phyloP scores from a whole-genome alignment of 1,140 invertebrate genomes.

The Drosophila nannoptera region DNA sequence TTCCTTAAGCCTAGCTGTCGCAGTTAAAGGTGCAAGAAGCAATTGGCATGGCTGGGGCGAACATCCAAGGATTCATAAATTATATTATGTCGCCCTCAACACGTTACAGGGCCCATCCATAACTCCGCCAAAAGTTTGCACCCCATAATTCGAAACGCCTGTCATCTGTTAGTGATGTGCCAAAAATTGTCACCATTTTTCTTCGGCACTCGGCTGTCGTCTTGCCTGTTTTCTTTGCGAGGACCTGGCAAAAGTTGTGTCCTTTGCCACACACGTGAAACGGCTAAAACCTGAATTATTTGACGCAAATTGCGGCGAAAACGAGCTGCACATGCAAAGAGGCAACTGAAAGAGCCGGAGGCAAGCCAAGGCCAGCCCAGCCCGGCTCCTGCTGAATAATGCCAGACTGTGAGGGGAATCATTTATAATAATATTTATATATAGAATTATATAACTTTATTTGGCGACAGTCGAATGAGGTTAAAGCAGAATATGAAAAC shows the following conservation, averaged over 20 bases:
- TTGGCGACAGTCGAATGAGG: too few species aligned
- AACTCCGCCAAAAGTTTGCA: conserved; percentile 29
- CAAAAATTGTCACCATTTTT: conserved; percentile 43
- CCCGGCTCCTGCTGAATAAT: not conserved
- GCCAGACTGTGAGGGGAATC: not conserved
- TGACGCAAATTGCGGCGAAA: conserved; percentile 11
- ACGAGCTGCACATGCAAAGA: conserved; percentile 5
- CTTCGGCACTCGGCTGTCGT: conserved; percentile 26
- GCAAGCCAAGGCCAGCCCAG: not conserved
- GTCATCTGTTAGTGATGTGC: conserved; percentile 55
- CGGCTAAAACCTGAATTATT: conserved; percentile 22
- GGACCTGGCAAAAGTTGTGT: conserved; percentile 28
- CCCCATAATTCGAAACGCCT: conserved; percentile 22
- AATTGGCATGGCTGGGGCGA: not conserved
- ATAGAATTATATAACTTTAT: not conserved
- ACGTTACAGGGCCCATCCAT: conserved; percentile 8
- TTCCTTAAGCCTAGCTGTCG: not conserved
- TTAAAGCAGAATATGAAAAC: too few species aligned
- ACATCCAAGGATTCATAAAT: conserved; percentile 36
- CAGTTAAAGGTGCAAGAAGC: not conserved
- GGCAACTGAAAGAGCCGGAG: not conserved
- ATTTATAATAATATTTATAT: not conserved
- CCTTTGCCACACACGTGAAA: conserved; percentile 17
- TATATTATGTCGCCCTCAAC: conserved; percentile 30
- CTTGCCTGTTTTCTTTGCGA: conserved; percentile 8